Percentiles rank a stretch among this genome's conserved stretches.
Evolutionary conservation across 2,888 invertebrate species (phyloP).

Genomic region (Agrenia bidenticulata): DNA sequence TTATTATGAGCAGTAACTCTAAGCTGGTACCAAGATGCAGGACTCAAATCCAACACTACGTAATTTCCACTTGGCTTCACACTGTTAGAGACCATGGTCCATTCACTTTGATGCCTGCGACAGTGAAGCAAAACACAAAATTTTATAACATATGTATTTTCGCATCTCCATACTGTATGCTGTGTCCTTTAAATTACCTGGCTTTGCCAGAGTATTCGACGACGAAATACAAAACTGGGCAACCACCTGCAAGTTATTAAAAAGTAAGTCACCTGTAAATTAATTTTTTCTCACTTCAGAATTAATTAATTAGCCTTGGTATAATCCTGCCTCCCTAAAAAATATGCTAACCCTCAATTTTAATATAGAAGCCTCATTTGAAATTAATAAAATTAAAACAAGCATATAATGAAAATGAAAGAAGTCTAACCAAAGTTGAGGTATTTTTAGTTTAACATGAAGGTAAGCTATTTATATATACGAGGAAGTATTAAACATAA

Average conservation of each 20-base stretch:
- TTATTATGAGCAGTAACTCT: constrained; percentile 68
- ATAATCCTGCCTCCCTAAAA: no score
- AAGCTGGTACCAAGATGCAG: constrained; percentile 71
- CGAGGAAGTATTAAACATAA: not conserved
- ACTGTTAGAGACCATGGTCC: constrained; percentile 92
- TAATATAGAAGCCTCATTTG: no score
- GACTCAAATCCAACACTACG: constrained; percentile 80
- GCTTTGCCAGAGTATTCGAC: constrained; percentile 93
- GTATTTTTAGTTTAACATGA: constrained; percentile 57
- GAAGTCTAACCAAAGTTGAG: no score
- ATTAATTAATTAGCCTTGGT: no score
- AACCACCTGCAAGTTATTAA: constrained; percentile 95
- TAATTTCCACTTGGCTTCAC: constrained; percentile 89
- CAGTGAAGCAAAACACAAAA: no score
- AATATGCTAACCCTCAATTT: no score
- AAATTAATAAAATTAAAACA: no score
- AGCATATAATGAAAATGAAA: no score
- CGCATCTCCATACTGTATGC: not conserved
- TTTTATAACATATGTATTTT: not conserved
- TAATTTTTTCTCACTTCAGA: no score
- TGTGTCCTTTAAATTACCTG: constrained; percentile 63
- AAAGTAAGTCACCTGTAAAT: no score
- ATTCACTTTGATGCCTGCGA: constrained; percentile 70
- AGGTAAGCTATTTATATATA: no score
- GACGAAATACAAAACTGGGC: constrained; percentile 92